Percentiles rank a stretch among this genome's conserved stretches.
Conservation (phyloP, 2,888 invertebrate genomes). For the Epinotia demarniana region DNA sequence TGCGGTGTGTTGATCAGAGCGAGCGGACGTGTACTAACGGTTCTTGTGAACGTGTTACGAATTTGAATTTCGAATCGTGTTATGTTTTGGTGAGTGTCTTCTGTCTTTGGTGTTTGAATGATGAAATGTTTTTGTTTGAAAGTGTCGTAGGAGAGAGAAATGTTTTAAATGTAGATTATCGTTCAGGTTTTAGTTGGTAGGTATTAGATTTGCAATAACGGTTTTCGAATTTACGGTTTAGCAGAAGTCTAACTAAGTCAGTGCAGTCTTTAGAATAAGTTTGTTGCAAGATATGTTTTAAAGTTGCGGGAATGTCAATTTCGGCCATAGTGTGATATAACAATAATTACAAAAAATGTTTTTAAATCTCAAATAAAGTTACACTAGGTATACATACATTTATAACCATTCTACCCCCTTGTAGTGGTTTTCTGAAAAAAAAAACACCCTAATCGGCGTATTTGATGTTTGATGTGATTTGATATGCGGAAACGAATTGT, state of each 20-base stretch:
- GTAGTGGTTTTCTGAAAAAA: no score
- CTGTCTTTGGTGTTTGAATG: slow-evolving; percentile 1
- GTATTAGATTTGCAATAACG: neutral
- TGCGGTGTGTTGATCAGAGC: neutral
- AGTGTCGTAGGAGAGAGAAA: neutral
- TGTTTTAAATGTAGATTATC: neutral
- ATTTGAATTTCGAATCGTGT: slow-evolving; percentile 40
- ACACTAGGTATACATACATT: no score
- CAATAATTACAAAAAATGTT: no score
- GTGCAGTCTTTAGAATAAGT: no score
- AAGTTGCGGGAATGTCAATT: no score
- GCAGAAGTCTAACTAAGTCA: neutral
- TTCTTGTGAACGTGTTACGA: slow-evolving; percentile 28
- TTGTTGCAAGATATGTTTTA: no score
- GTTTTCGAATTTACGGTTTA: neutral
- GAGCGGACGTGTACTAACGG: slow-evolving; percentile 41
- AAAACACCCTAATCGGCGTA: no score
- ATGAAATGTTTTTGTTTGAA: neutral
- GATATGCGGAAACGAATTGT: no score
- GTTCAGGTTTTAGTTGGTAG: neutral
- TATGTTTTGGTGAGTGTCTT: slow-evolving; percentile 39
- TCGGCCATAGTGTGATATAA: no score
- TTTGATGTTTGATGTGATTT: no score
- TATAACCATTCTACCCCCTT: no score
- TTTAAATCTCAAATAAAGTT: no score